Evolutionary conservation across 2,888 invertebrate genomes (phyloP).

Genomic region (Trissolcus brochymenae): DNA sequence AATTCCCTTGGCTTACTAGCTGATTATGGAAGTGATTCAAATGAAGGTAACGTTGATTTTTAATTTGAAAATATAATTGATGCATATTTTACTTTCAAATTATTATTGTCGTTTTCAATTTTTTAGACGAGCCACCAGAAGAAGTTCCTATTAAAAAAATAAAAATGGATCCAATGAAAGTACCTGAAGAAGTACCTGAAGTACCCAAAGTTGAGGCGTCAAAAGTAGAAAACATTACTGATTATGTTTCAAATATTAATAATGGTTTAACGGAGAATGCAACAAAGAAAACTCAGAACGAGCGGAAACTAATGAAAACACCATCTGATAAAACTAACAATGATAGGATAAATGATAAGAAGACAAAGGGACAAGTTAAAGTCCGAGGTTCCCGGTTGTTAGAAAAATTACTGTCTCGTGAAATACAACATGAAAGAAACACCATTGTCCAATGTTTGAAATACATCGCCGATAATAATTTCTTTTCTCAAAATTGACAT

Average conservation of each 20-base stretch:
- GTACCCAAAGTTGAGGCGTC: no score
- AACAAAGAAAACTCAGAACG: no score
- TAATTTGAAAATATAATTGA: no score
- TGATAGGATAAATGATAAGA: conserved; percentile 24
- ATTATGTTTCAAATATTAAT: neutral
- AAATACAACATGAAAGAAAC: conserved; percentile 92
- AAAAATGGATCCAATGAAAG: conserved; percentile 44
- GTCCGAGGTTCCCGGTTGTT: conserved; percentile 76
- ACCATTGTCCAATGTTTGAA: conserved; percentile 91
- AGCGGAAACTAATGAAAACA: no score
- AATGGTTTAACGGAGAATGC: neutral
- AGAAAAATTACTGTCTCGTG: conserved; percentile 84
- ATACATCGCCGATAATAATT: conserved; percentile 86
- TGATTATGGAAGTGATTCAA: conserved; percentile 32
- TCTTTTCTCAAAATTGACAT: conserved; percentile 77
- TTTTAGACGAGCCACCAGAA: conserved; percentile 66
- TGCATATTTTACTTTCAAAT: no score
- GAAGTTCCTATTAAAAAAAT: conserved; percentile 68
- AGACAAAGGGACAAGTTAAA: conserved; percentile 25
- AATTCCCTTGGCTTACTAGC: conserved; percentile 66
- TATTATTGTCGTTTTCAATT: no score
- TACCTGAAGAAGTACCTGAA: conserved; percentile 5
- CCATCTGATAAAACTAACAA: conserved; percentile 54
- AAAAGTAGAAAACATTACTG: conserved; percentile 5
- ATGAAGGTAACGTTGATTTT: neutral